phyloP scores from a whole-genome alignment of 2,113 vertebrate species.

The Orycteropus afer region DNA sequence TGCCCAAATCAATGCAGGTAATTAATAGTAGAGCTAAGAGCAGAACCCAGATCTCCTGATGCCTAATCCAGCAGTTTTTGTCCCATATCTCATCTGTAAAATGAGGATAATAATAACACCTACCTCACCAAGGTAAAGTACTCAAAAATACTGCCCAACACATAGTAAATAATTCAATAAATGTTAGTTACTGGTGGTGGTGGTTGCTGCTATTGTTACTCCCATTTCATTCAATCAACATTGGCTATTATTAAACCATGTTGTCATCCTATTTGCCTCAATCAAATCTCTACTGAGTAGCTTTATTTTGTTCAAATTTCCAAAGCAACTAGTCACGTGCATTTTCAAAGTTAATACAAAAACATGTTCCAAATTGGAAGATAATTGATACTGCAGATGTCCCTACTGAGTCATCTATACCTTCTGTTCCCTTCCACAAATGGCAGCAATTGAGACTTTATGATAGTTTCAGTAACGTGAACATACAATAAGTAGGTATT shows the following conservation, averaged over 20 bases:
- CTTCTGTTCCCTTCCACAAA: constrained; percentile 28
- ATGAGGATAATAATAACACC: background rate
- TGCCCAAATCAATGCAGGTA: background rate
- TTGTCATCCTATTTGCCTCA: constrained; percentile 26
- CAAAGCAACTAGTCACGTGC: background rate
- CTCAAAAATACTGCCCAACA: background rate
- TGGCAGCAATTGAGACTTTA: constrained; percentile 8
- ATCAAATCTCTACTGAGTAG: background rate
- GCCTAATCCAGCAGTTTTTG: background rate
- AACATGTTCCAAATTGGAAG: constrained; percentile 35
- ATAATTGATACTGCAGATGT: background rate
- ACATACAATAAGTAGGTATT: constrained; percentile 24
- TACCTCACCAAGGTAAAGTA: constrained; percentile 25
- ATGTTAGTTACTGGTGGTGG: background rate
- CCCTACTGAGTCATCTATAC: constrained; percentile 19
- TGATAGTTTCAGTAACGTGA: background rate
- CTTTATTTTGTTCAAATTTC: constrained; percentile 59
- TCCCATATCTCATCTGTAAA: background rate
- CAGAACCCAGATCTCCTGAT: background rate
- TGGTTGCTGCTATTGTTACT: background rate
- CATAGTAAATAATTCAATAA: background rate
- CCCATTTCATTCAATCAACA: constrained; percentile 37
- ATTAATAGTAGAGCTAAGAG: background rate
- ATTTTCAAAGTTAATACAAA: constrained; percentile 45
- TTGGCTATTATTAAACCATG: background rate